Conservation (phyloP, 2,113 vertebrate genomes). For the Hyperoodon ampullatus region DNA sequence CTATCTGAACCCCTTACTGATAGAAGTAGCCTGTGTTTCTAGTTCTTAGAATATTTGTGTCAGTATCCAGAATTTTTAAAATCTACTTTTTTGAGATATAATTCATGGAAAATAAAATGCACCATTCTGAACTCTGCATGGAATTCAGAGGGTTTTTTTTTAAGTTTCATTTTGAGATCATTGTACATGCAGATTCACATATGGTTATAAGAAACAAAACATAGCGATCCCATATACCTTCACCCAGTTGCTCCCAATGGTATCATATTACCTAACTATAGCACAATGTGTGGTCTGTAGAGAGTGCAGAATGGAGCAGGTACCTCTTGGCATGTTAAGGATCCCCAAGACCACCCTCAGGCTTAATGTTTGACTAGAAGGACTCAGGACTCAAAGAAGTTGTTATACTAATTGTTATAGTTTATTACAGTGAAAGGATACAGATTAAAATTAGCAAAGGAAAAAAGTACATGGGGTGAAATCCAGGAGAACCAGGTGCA, state of each 20-base stretch:
- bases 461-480: neutral
- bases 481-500: neutral
- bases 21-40: neutral
- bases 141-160: neutral
- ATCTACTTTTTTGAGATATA: neutral
- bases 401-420: neutral
- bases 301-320: neutral
- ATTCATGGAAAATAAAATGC: neutral
- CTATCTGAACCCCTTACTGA: neutral
- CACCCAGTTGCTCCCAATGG: neutral
- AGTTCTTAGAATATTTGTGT: neutral
- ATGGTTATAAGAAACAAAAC: neutral
- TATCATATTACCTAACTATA: neutral
- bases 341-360: neutral
- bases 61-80: neutral
- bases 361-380: neutral
- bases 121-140: neutral
- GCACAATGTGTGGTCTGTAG: neutral
- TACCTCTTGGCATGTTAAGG: neutral
- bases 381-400: neutral
- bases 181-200: neutral
- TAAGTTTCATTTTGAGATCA: neutral
- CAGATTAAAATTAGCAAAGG: slow-evolving; percentile 4
- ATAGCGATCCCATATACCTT: neutral
- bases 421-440: neutral